Base-by-base conservation (phyloP, 2,888 invertebrate species). In the Ecliptopera silaceata region DNA sequence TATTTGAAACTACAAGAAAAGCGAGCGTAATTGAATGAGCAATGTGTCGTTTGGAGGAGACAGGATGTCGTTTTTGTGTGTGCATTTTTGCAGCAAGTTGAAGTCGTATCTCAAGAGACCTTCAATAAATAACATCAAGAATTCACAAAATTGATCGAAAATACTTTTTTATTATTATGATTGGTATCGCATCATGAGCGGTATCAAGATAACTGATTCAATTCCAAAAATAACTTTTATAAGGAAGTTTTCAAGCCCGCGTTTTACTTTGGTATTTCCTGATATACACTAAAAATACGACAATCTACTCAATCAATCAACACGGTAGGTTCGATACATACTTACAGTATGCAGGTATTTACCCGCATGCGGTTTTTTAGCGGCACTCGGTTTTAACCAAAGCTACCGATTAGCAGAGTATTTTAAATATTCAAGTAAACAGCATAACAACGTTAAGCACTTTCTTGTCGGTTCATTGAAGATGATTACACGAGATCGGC, bases 401-500 rank as follows among this genome's bases (percentile, higher is more conserved):
- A 36, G 15, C 36, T 36, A 38, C n/a, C 43, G 29, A 36, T 44
- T 55, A 48, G 10, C n/a, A 12, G 43, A 15, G 3, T 36, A 34
- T 26, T 15, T 13, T 42, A 26, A 11, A 42, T 26, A 12, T 34
- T 47, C 34, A 45, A 22, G 12, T 42, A 47, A 17, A n/a, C 46
- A 51, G 43, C 32, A 47, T 43, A 38, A 44, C 48, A 41, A 31
- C 42, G 38, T 42, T 36, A 50, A 18, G 49, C 42, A 48, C 45
- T 62, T 65, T 63, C 58, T 59, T 63, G 54, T 39, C 43, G 32
- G 29, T 43, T 66, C 71, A 62, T 68, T 62, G 58, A 58, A 57
- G 68, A 74, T 75, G 78, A 82, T 82, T 79, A 80, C 72, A 72
- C 69, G 71, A 70, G 71, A 68, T 71, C 71, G 70, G 72, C 75